Conservation (phyloP, 2,797 vertebrate genomes). For the Poliocrania exsul region DNA sequence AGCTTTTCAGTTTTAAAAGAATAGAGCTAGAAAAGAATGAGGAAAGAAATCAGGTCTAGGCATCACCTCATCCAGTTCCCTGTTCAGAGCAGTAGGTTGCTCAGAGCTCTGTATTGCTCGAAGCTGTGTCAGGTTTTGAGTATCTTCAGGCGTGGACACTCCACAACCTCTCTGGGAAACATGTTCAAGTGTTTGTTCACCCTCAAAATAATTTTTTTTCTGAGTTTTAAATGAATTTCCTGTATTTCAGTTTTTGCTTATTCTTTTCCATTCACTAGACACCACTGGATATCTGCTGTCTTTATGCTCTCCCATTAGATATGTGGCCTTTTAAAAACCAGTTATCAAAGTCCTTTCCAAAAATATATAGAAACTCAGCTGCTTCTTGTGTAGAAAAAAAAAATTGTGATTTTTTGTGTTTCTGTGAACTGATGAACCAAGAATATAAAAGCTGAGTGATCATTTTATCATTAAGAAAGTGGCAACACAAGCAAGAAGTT, state of each 20-base stretch:
- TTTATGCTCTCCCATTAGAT: not conserved
- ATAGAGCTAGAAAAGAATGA: not conserved
- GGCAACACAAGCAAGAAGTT: not conserved
- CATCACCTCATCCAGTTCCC: rapidly evolving
- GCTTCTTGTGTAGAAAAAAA: not conserved
- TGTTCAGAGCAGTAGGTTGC: not conserved
- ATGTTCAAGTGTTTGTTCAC: not conserved
- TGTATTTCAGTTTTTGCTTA: not conserved
- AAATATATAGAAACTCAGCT: not conserved
- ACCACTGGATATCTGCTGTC: not conserved
- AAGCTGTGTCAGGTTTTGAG: not conserved
- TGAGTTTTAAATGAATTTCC: not conserved
- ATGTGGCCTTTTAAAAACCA: not conserved
- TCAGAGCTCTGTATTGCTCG: not conserved
- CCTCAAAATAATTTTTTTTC: not conserved
- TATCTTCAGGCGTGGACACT: not conserved
- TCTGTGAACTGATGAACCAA: not conserved
- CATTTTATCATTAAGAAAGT: not conserved
- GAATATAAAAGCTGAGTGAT: not conserved
- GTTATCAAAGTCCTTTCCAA: not conserved
- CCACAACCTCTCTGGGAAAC: not conserved
- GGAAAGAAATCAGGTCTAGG: not conserved
- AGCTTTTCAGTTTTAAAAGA: not conserved
- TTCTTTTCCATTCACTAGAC: not conserved
- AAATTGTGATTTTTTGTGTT: not conserved